phyloP scores from a whole-genome alignment of 2,113 vertebrate genomes.

The Brachypodius melanocephalos region DNA sequence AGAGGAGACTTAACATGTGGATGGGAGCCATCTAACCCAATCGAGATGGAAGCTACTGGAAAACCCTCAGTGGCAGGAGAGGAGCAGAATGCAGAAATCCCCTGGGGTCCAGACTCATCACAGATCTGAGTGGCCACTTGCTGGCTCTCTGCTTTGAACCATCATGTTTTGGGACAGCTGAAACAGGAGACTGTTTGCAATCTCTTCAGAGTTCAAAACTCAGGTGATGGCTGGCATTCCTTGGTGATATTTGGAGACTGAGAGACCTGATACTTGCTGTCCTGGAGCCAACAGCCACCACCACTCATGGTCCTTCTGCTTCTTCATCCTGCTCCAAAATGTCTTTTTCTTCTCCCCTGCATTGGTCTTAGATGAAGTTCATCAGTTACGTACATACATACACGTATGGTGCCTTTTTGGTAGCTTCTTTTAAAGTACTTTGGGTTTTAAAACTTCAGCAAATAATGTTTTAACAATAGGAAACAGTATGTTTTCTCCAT shows the following conservation, averaged over 20 bases:
- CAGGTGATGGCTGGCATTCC: neutral
- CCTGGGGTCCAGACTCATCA: neutral
- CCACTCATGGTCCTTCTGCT: neutral
- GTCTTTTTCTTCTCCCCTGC: neutral
- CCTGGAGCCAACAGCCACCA: neutral
- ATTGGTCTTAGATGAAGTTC: conserved; percentile 16
- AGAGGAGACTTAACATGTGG: conserved; percentile 33
- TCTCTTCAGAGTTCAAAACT: neutral
- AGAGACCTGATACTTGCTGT: neutral
- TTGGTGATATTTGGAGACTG: neutral
- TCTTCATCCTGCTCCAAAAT: neutral
- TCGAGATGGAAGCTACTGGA: neutral
- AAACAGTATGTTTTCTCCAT: neutral
- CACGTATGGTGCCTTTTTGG: neutral
- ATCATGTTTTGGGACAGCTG: neutral
- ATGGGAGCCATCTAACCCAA: neutral
- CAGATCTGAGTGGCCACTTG: neutral
- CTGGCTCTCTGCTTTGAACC: neutral
- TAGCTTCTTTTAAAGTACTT: conserved; percentile 20
- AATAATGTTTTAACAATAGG: neutral
- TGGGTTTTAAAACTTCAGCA: neutral
- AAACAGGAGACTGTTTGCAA: neutral
- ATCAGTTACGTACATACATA: neutral
- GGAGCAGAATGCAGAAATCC: neutral
- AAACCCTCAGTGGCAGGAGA: neutral